phyloP scores from a whole-genome alignment of 2,888 invertebrate genomes.

The Pyrrhia umbra region DNA sequence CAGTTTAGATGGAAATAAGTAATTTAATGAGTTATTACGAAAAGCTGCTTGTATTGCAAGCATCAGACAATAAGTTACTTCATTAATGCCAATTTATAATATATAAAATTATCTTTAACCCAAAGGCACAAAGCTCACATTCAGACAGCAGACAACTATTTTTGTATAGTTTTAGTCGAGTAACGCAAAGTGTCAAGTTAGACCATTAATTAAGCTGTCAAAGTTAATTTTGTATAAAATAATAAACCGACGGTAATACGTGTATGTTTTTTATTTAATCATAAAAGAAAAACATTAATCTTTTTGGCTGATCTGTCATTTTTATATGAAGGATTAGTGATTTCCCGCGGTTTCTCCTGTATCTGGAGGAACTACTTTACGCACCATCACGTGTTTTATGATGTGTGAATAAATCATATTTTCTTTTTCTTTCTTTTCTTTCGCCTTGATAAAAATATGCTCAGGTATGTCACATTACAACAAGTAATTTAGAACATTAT shows the following conservation, averaged over 20 bases:
- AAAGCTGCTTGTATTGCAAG: conserved; percentile 30
- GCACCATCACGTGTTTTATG: no score
- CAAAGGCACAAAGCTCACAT: conserved; percentile 5
- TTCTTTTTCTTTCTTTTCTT: no score
- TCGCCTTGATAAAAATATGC: no score
- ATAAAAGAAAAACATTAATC: conserved; percentile 23
- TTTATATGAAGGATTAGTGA: conserved; percentile 4
- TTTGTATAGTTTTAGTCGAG: conserved; percentile 26
- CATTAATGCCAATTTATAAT: background rate
- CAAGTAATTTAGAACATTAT: no score
- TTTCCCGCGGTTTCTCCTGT: no score
- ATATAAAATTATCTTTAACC: conserved; percentile 1
- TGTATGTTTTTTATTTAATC: conserved; percentile 8
- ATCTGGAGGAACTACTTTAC: no score
- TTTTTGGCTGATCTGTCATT: conserved; percentile 16
- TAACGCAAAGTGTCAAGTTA: conserved; percentile 21
- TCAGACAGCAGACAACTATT: background rate
- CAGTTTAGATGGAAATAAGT: no score
- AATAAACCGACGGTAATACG: conserved; percentile 21
- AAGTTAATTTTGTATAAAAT: conserved; percentile 17
- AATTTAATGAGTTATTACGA: conserved; percentile 19
- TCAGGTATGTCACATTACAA: no score
- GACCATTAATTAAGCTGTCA: conserved; percentile 44
- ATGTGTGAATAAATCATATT: no score
- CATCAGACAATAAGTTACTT: conserved; percentile 18